phyloP scores from a whole-genome alignment of 2,888 invertebrate species.

The Orthosia gracilis region DNA sequence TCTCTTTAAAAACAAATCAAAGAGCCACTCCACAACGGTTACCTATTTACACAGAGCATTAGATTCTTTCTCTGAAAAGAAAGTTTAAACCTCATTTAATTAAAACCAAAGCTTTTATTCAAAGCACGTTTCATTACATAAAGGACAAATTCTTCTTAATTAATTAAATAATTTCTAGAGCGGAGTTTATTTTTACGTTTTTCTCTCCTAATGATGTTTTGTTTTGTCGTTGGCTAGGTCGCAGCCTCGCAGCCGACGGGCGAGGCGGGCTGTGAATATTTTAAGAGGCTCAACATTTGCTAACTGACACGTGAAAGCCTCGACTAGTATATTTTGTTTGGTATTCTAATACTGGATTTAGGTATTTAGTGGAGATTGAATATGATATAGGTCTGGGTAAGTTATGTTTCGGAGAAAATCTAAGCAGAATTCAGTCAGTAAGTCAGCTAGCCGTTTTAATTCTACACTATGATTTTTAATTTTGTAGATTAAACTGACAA shows the following conservation, averaged over 20 bases:
- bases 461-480: no score
- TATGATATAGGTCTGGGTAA: conserved; percentile 16
- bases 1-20: conserved; percentile 20
- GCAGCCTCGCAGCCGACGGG: conserved; percentile 15
- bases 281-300: conserved; percentile 72
- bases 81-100: conserved; percentile 72
- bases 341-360: conserved; percentile 25
- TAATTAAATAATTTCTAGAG: conserved; percentile 78
- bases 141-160: conserved; percentile 80
- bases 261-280: conserved; percentile 73
- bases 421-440: no score
- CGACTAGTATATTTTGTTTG: conserved; percentile 29
- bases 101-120: conserved; percentile 77
- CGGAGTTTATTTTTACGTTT: conserved; percentile 71
- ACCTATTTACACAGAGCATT: conserved; percentile 39
- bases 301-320: conserved; percentile 72
- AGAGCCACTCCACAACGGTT: conserved; percentile 17
- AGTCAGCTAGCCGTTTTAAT: no score
- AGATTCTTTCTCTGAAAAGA: conserved; percentile 46
- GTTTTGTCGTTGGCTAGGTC: conserved; percentile 68
- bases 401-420: conserved; percentile 11
- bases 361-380: conserved; percentile 6
- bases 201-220: conserved; percentile 74
- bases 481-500: no score
- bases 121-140: conserved; percentile 78